Base-by-base conservation (phyloP, 2,888 invertebrate genomes). In the Drosophila algonquin region DNA sequence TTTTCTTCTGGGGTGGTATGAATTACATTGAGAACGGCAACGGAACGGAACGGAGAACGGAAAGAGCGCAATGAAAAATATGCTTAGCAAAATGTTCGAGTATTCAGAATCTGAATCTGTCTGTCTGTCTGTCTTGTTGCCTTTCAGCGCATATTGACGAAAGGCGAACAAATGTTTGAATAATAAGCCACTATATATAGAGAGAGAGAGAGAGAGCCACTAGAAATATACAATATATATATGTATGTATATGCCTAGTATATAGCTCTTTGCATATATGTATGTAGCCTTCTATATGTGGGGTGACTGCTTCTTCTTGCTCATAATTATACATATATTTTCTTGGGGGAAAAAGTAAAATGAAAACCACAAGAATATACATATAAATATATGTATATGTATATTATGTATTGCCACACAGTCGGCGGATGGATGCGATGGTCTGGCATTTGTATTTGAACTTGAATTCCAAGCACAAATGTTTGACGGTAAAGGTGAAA, bases 111-210 rank as follows among this genome's bases (percentile, higher is more conserved):
- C 7, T n/a, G n/a, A n/a, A n/a, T n/a, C 35, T 35, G 35, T 35
- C 32, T 35, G 30, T 30, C 32, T 32, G 32, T 32, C 32, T 32
- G 32, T 32, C 71, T 64, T 71, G 64, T 70, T 73, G 55, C 69
- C 73, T 76, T 87, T 85, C 77, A 40, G 74, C 76, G 77, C 73
- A 78, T 79, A 87, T 83, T 88, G 84, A 86, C 72, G 89, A 76
- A 70, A 70, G 51, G 59, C 76, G 77, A 74, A 80, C 76, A 87
- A 89, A 88, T 82, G 88, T 75, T 89, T 78, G 73, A 84, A 81
- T 79, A 81, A 87, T 80, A 89, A 85, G 59, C 75, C 30, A 30
- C 30, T 55, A 53, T 55, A 65, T 63, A 57, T 54, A 18, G 24
- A 52, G 45, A 51, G 45, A 40, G 50, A 45, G 48, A 27, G 47